phyloP scores from a whole-genome alignment of 2,797 vertebrate genomes.

The Margarornis squamiger region DNA sequence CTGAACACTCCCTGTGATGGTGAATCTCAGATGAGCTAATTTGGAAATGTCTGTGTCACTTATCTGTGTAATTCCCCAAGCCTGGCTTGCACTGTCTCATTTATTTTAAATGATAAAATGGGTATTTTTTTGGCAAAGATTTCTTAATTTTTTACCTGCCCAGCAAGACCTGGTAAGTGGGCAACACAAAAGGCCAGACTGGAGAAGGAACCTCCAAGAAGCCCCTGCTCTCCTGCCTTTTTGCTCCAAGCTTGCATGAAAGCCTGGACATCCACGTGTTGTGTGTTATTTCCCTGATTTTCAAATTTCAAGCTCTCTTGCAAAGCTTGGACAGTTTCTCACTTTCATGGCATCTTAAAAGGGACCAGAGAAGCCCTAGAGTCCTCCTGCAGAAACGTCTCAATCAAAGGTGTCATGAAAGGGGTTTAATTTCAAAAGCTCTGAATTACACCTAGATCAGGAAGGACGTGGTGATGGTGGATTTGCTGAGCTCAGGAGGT shows the following conservation, averaged over 20 bases:
- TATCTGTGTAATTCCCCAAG: neutral
- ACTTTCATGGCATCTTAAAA: constrained; percentile 19
- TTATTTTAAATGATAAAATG: neutral
- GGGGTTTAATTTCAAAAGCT: constrained; percentile 58
- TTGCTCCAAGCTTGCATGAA: neutral
- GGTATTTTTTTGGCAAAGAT: neutral
- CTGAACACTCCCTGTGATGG: neutral
- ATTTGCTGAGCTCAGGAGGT: constrained; percentile 66
- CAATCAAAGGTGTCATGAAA: constrained; percentile 54
- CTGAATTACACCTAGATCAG: constrained; percentile 20
- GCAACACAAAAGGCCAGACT: neutral
- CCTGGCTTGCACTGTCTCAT: neutral
- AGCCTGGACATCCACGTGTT: rapidly evolving
- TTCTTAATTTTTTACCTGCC: neutral
- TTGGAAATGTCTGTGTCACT: rapidly evolving
- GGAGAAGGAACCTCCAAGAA: neutral
- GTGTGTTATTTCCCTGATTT: neutral
- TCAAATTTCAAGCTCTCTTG: neutral
- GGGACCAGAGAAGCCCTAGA: neutral
- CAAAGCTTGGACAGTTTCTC: neutral
- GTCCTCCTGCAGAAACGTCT: neutral
- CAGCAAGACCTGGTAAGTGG: neutral
- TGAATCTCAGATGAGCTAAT: neutral
- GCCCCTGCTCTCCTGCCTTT: neutral
- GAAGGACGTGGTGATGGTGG: constrained; percentile 15